phyloP scores from a whole-genome alignment of 2,888 invertebrate species.

The Andrena dorsata region DNA sequence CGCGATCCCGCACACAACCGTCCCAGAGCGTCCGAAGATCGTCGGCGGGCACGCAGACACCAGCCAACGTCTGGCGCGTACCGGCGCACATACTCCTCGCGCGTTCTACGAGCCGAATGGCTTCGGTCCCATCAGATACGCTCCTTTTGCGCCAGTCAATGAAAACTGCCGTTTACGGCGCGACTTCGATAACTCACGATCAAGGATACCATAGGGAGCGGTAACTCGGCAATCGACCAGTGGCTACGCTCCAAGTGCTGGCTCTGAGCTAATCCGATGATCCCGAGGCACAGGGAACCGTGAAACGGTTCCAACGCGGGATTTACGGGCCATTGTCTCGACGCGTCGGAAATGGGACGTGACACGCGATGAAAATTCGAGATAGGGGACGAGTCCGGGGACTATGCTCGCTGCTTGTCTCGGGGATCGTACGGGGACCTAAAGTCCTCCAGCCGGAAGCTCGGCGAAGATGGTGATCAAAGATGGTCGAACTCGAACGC shows the following conservation, averaged over 20 bases:
- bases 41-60: constrained; percentile 36
- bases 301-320: neutral
- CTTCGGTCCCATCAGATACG: constrained; percentile 63
- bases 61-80: constrained; percentile 32
- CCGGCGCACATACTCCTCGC: neutral
- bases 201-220: constrained; percentile 5
- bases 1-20: constrained; percentile 15
- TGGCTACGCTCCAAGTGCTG: neutral
- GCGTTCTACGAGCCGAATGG: constrained; percentile 47
- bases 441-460: neutral
- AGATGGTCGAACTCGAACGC: neutral
- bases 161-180: constrained; percentile 51
- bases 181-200: constrained; percentile 34
- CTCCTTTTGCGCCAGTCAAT: constrained; percentile 58
- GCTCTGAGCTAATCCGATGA: constrained; percentile 3
- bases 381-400: neutral
- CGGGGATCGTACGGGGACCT: neutral
- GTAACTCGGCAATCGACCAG: constrained; percentile 14
- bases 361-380: constrained; percentile 18
- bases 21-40: neutral
- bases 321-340: constrained; percentile 16
- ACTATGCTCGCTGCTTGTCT: neutral
- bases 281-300: neutral
- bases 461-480: neutral
- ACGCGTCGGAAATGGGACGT: neutral